phyloP scores from a whole-genome alignment of 2,888 invertebrate species.

The Drosophila aldrichi region DNA sequence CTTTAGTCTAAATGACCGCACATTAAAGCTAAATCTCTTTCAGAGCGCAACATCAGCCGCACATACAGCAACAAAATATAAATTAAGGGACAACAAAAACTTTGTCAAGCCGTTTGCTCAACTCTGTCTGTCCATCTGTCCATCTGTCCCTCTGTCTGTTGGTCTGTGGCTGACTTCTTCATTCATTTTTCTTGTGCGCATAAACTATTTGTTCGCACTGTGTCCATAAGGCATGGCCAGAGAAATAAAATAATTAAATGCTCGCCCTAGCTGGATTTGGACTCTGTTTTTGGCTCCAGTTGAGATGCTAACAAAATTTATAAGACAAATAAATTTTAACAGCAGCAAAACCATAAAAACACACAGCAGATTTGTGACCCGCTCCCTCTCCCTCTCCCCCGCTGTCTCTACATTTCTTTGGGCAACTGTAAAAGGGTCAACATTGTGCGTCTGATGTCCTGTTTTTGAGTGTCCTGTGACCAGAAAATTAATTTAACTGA shows the following conservation, averaged over 20 bases:
- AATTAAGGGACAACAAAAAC: conserved; percentile 41
- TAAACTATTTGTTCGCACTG: conserved; percentile 52
- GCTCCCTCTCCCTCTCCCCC: background rate
- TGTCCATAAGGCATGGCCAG: conserved; percentile 21
- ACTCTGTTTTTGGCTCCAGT: conserved; percentile 36
- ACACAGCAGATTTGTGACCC: conserved; percentile 62
- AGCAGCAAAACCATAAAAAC: conserved; percentile 48
- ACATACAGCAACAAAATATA: conserved; percentile 38
- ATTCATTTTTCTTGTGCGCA: conserved; percentile 44
- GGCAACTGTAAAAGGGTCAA: conserved; percentile 43
- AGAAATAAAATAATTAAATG: conserved; percentile 61
- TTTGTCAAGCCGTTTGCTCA: conserved; percentile 40
- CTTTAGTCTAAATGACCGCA: conserved; percentile 70
- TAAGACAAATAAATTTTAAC: conserved; percentile 73
- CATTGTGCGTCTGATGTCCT: conserved; percentile 38
- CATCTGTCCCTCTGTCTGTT: background rate
- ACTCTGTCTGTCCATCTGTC: background rate
- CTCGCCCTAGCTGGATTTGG: conserved; percentile 23
- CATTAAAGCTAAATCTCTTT: conserved; percentile 56
- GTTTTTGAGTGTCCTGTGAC: conserved; percentile 44
- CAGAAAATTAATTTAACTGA: conserved; percentile 74
- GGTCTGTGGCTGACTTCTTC: conserved; percentile 39
- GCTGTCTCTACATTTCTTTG: background rate
- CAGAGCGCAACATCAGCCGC: conserved; percentile 1
- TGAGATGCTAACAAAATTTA: conserved; percentile 75